A percentile compares a stretch with the other conserved stretches of the same genome.
These are phyloP conservation scores for Macrobrachium rosenbergii DNA, from an alignment of 1,140 invertebrate species.

Conservation along the genomic window DNA sequence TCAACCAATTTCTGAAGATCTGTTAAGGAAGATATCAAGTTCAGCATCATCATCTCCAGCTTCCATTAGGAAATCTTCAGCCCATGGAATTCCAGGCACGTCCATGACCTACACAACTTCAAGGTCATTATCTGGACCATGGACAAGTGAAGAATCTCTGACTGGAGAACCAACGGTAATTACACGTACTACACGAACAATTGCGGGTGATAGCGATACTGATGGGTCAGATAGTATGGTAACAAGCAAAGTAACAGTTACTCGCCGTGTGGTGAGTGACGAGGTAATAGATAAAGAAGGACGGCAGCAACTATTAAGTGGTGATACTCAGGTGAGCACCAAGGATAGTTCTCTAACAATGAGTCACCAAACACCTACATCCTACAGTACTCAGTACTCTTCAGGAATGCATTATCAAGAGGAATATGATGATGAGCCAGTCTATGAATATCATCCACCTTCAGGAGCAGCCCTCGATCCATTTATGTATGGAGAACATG, in stretches of 20 bases:
- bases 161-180: slow-evolving; percentile 53
- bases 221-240: slow-evolving; percentile 41
- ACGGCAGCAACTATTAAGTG: slow-evolving; percentile 31
- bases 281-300: slow-evolving; percentile 50
- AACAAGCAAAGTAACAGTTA: slow-evolving; percentile 38
- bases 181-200: slow-evolving; percentile 58
- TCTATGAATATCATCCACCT: slow-evolving; percentile 58
- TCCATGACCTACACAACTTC: slow-evolving; percentile 35
- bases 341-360: slow-evolving; percentile 11
- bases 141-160: slow-evolving; percentile 60
- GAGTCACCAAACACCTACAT: background rate
- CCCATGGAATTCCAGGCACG: slow-evolving; percentile 37
- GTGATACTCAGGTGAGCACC: slow-evolving; percentile 34
- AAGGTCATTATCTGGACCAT: slow-evolving; percentile 45
- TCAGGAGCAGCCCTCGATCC: slow-evolving; percentile 33
- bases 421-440: slow-evolving; percentile 61
- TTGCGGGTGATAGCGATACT: slow-evolving; percentile 48
- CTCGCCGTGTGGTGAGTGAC: slow-evolving; percentile 39
- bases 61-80: slow-evolving; percentile 43
- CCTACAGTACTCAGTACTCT: background rate
- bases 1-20: slow-evolving; percentile 62
- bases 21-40: slow-evolving; percentile 61
- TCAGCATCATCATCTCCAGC: slow-evolving; percentile 60
- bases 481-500: slow-evolving; percentile 45
- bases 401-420: slow-evolving; percentile 45